Evolutionary conservation across 2,797 vertebrate genomes (phyloP), one percentile per base, ranked within the genome.

Genomic region (Danio albolineatus): DNA sequence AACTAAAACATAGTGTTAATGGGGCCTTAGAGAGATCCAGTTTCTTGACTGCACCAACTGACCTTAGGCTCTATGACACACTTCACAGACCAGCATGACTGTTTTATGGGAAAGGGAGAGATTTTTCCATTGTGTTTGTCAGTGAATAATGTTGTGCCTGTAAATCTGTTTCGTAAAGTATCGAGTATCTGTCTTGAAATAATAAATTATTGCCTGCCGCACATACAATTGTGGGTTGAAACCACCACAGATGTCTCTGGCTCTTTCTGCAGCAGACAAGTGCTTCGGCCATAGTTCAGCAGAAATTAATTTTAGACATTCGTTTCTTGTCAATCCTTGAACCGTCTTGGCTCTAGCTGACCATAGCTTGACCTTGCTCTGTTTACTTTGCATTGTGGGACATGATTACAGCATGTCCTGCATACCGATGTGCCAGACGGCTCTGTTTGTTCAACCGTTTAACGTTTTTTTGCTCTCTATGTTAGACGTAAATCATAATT

Each of bases 261-360:
- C 66, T 70, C 81, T 84, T 73, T 84, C 83, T 16, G 84, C 74
- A 79, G 78, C 73, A 73, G 46, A 79, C 46, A 13, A 88, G 77
- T 91, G 88, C 93, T 92, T 83, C 48, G 64, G 61, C 78, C 80
- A 49, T 74, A 88, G 91, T 91, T 92, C 92, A 89, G 43, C 83
- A 78, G 64, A 82, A 73, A 70, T 83, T 71, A 76, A 80, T 90
- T 83, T 90, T 72, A 87, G 79, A 67, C 86, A 62, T 83, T 73
- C 70, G 48, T 66, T 75, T 87, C 72, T 85, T 65, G 53, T 62
- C 79, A 79, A 51, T 81, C 82, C 74, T 69, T 83, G 57, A 89
- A 81, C 82, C 79, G 70, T 36, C 6, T 16, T 83, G 54, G 87
- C 77, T 88, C 54, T 72, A 84, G 82, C 82, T 78, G 82, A 86